Evolutionary conservation across 2,113 vertebrate genomes (phyloP), one percentile per base, ranked within the genome.

Genomic region (Phoxinus phoxinus): DNA sequence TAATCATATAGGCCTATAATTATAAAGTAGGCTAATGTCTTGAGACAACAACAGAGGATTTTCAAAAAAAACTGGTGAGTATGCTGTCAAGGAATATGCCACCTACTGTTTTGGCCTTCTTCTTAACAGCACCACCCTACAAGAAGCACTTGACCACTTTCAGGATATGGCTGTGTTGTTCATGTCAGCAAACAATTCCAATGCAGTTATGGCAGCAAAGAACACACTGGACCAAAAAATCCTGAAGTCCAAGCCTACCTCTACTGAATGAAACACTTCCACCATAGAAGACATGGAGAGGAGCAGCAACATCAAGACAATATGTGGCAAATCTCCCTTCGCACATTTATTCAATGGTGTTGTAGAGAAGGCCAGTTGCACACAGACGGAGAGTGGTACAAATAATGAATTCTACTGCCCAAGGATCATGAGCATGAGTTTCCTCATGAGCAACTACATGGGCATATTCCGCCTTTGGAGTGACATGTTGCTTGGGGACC

Each of bases 271-370:
- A 63, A 13, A 63, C 59, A 63, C 59, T 63, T 63, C 59, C 59
- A 63, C 59, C 59, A 27, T 27, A 27, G n/a, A 63, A 63, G 59
- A 61, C 4, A 61, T 27, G n/a, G n/a, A 61, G n/a, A 61, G 59
- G n/a, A 27, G n/a, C 23, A 61, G 58, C 59, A 63, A 63, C 59
- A 61, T 63, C 59, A 63, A 27, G n/a, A 63, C 59, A 12, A 63
- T 27, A 63, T 27, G n/a, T 63, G 59, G n/a, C 59, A 63, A 25
- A 63, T 63, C 59, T 63, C 59, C 59, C n/a, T 63, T 63, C 59
- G 13, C 59, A 61, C 11, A 5, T 5, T 27, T 61, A 13, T 61
- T 61, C 59, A 61, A 61, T 5, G 4, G 59, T 27, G 1, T 27
- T 61, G n/a, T 27, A 25, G n/a, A 61, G n/a, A 61, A 61, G 58